Evolutionary conservation across 2,113 vertebrate genomes (phyloP).

Genomic region (Lepus timidus): DNA sequence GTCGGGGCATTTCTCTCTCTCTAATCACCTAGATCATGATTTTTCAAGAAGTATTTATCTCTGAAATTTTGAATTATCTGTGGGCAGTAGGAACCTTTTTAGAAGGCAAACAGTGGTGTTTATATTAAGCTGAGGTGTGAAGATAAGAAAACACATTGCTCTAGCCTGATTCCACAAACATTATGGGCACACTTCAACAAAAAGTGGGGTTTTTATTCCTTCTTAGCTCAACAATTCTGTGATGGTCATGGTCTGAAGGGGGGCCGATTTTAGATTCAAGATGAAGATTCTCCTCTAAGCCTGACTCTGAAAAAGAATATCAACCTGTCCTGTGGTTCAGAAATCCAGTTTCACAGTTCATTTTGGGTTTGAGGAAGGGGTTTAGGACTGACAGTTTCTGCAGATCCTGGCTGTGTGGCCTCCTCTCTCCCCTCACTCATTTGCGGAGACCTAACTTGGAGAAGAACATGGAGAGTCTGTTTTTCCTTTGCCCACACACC

Average conservation of each 20-base stretch:
- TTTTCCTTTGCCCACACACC: background rate
- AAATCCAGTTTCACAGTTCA: background rate
- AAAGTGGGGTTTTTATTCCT: background rate
- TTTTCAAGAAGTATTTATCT: background rate
- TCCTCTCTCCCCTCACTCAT: background rate
- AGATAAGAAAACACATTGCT: constrained; percentile 12
- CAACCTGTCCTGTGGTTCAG: background rate
- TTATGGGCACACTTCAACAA: background rate
- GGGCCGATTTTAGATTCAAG: background rate
- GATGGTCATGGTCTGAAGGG: background rate
- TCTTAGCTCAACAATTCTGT: background rate
- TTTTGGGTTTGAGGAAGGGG: background rate
- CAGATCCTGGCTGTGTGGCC: too few species aligned
- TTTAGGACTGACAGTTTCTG: background rate
- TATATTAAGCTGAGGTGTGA: background rate
- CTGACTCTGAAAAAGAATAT: background rate
- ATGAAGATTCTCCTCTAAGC: background rate
- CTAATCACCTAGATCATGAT: background rate
- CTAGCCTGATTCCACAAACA: background rate
- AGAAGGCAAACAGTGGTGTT: background rate
- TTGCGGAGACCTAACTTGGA: background rate
- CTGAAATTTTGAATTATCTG: background rate
- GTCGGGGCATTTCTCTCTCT: background rate
- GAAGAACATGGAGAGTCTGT: background rate
- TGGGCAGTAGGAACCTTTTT: background rate